Base-by-base conservation (phyloP, 2,113 vertebrate genomes). In the Ceratotherium simum region DNA sequence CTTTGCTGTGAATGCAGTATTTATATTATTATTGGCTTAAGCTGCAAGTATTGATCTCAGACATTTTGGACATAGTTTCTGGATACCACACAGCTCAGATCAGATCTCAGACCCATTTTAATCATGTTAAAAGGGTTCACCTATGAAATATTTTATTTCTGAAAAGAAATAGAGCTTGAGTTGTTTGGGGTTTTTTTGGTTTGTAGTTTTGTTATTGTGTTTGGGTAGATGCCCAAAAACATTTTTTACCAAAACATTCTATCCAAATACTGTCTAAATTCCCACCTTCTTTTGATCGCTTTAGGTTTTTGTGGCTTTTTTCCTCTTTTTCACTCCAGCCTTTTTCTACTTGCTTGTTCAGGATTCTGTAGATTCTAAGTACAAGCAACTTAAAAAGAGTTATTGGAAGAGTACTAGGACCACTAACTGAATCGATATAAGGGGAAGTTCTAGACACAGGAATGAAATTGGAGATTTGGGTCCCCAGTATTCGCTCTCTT, bases 291-390 rank as follows among this genome's bases (percentile, higher is more conserved):
- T 92, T 83, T 85, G 54, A 76, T 85, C 82, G 60, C 12, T 82
- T 96, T 58, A 48, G 31, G 8, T 1, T 51, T 58, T 80, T 36
- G 13, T 60, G 67, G 12, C 3, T 48, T 54, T 33, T 39, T 13
- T 27, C 17, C 29, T 70, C 29, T 81, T 36, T 6, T 60, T 93
- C 83, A 64, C 16, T 76, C 25, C 21, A 79, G 16, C 18, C 36
- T 83, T 92, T 85, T 93, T 65, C 23, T 54, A 10, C 42, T 78
- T 1, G 58, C 62, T 67, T 58, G 9, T 90, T 92, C 21, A 84
- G 31, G 36, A 90, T 83, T 97, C 72, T 97, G 0, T 86, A 73
- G 60, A 85, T 95, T 76, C n/a, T 23, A 90, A 94, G 33, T 67
- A 51, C 83, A 81, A 85, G 84, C 89, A 96, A 73, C 39, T 16